Percentiles rank a stretch among this genome's conserved stretches.
Conservation (phyloP, 2,113 vertebrate genomes). For the Pao palembangensis region DNA sequence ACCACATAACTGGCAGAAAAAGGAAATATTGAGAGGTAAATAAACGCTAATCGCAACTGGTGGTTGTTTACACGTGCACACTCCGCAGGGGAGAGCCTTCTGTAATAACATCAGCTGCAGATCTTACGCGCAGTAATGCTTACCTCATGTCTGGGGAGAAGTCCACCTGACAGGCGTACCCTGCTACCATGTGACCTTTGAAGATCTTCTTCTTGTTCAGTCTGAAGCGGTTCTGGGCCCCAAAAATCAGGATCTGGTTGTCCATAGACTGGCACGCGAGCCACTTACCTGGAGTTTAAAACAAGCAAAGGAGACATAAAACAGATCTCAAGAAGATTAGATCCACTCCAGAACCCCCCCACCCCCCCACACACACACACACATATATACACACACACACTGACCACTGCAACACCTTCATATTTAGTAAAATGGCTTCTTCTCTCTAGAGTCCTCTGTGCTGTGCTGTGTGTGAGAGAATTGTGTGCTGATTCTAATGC, state of each 20-base stretch:
- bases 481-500: constrained; percentile 48
- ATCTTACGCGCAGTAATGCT: constrained; percentile 9
- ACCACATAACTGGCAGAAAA: constrained; percentile 86
- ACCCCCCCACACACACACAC: too few species aligned
- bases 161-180: constrained; percentile 97
- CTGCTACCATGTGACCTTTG: constrained; percentile 99
- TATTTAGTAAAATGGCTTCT: constrained; percentile 18
- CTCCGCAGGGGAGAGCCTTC: too few species aligned
- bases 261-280: constrained; percentile 98
- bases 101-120: background rate
- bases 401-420: background rate
- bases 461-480: background rate
- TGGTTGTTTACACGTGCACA: background rate
- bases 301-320: background rate
- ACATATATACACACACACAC: too few species aligned
- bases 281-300: constrained; percentile 86
- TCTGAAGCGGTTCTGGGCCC: constrained; percentile 96
- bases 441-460: background rate
- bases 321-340: background rate
- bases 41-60: constrained; percentile 3
- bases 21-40: constrained; percentile 6
- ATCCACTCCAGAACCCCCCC: background rate
- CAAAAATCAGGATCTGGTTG: constrained; percentile 98
- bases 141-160: constrained; percentile 99
- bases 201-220: constrained; percentile 99